Evolutionary conservation across 2,113 vertebrate genomes (phyloP).

Genomic region (Saguinus imperator): DNA sequence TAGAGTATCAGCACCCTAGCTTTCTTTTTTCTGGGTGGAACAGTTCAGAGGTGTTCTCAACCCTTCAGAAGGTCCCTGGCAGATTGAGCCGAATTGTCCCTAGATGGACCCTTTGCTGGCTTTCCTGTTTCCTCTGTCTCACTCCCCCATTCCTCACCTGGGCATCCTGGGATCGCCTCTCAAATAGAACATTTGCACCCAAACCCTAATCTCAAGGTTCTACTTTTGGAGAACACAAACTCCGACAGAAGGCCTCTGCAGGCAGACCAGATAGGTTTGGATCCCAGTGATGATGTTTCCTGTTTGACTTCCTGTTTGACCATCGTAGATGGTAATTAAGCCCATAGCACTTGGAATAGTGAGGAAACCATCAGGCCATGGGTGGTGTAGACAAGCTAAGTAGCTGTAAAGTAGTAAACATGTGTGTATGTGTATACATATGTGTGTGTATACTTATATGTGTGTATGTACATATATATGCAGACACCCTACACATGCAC

Average conservation of each 20-base stretch:
- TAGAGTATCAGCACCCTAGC: not conserved
- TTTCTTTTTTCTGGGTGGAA: not conserved
- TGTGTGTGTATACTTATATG: not conserved
- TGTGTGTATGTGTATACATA: not conserved
- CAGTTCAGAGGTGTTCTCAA: not conserved
- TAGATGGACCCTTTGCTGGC: not conserved
- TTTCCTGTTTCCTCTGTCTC: not conserved
- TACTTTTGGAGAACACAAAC: not conserved
- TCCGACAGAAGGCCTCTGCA: not conserved
- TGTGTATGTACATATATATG: too few species aligned
- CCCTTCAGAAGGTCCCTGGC: not conserved
- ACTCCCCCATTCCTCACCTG: not conserved
- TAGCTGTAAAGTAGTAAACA: not conserved
- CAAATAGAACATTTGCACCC: not conserved
- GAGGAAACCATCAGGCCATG: not conserved
- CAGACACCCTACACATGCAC: too few species aligned
- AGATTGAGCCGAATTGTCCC: not conserved
- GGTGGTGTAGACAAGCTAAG: not conserved
- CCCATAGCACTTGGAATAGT: not conserved
- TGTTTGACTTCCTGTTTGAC: not conserved
- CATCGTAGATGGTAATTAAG: not conserved
- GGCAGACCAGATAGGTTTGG: not conserved
- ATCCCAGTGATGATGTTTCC: not conserved
- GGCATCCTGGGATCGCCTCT: not conserved
- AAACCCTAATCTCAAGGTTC: not conserved